Base-by-base conservation (phyloP, 2,113 vertebrate species). In the Seriola dumerili region DNA sequence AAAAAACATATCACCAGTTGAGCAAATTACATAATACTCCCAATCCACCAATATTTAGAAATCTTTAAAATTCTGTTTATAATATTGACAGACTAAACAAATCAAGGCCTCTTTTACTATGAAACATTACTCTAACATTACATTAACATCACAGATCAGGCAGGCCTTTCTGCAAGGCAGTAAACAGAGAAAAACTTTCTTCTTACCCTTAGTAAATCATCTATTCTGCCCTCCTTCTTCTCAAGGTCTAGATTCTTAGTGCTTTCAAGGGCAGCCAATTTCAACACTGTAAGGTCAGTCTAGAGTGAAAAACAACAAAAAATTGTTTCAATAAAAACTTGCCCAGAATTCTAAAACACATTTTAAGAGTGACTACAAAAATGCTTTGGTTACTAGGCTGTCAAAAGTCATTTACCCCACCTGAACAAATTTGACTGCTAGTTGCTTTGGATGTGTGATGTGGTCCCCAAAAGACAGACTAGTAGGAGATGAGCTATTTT, bases 191-290 rank as follows among this genome's bases (percentile, higher is more conserved):
- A 40, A 50, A 17, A 23, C 14, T 21, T 62, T 52, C 25, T 91
- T 92, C 97, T 97, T 95, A 99, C 98, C 97, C 98, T 95, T 95
- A 99, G 96, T 95, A 99, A 96, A 94, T 99, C 98, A 92, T 99
- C 98, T 96, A 99, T 99, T 91, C 98, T 96, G 84, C 98, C 98
- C 95, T 99, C 98, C 90, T 99, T 99, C 95, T 99, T 99, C 96
- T 99, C 98, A 94, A 99, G 96, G 95, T 99, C 98, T 90, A 98
- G 95, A 93, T 97, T 99, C 95, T 99, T 99, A 94, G 97, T 99
- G 96, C 96, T 99, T 97, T 99, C 98, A 94, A 99, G 96, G 92
- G 98, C 96, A 95, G 98, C 97, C 96, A 99, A 93, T 95, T 99
- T 99, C 92, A 97, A 93, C 95, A 97, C 97, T 84, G 98, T 99